Evolutionary conservation across 2,888 invertebrate genomes (phyloP), one percentile per base, ranked within the genome.

Genomic region (Bedellia somnulentella): DNA sequence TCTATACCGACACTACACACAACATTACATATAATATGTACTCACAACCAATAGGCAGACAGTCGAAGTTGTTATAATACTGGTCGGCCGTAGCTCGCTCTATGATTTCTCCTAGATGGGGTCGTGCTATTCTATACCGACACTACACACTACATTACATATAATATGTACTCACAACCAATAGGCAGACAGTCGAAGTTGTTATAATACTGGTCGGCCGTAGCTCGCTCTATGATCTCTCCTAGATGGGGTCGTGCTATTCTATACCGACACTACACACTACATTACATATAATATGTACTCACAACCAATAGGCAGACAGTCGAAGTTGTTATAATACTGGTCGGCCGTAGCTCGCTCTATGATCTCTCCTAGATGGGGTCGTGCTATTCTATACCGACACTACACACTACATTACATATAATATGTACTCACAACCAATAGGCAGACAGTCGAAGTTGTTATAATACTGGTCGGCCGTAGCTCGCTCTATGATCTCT

Each of bases 191-290:
- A 98, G 53, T 94, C 87, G 52, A 94, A 98, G 47, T 87, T 89
- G 50, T 91, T 87, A 52, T 93, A 94, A 54, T 93, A 96, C 57
- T 96, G 92, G 54, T 92, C 91, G 13, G 87, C 83, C 0, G 95
- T 93, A 5, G 96, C 93, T 38, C 95, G 76, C 66, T 98, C 97
- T 9, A 98, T 79, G 36, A 97, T 85, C 78, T 95, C 93, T 0
- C 97, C 97, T 15, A 94, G 80, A 73, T 87, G 97, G 0, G 97
- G 95, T 31, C 93, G 81, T n/a, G n/a, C n/a, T n/a, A n/a, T n/a
- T n/a, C n/a, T n/a, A n/a, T n/a, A n/a, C n/a, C n/a, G n/a, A n/a
- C n/a, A n/a, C n/a, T n/a, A n/a, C n/a, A n/a, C n/a, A n/a, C n/a
- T n/a, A n/a, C n/a, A n/a, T n/a, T n/a, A n/a, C n/a, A n/a, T n/a